A percentile compares a stretch with the other conserved stretches of the same genome.
Conservation (phyloP, 1,140 invertebrate species). For the Drosophila chauvacae region DNA sequence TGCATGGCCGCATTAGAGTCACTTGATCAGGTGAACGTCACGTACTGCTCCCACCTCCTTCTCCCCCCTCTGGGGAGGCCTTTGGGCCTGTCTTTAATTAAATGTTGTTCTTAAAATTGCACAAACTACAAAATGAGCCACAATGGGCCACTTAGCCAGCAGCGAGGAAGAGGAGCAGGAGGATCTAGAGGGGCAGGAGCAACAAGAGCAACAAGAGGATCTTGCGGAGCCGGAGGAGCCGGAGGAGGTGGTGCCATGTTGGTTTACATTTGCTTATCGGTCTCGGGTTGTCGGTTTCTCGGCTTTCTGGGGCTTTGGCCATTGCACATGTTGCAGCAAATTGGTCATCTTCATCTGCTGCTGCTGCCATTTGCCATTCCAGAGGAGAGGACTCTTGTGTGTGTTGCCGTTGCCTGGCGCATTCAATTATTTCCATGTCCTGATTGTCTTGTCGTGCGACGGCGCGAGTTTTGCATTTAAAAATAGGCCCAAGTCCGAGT, state of each 20-base stretch:
- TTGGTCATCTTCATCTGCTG: conserved; percentile 71
- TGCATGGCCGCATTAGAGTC: conserved; percentile 41
- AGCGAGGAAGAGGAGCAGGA: neutral
- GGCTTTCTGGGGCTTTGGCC: conserved; percentile 20
- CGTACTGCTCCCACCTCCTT: conserved; percentile 29
- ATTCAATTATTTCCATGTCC: conserved; percentile 81
- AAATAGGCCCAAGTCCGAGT: conserved; percentile 56
- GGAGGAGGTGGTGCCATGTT: conserved; percentile 12
- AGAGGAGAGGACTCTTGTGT: neutral
- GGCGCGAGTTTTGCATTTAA: conserved; percentile 76
- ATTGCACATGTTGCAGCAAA: conserved; percentile 69
- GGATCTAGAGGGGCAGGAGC: neutral
- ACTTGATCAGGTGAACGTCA: conserved; percentile 61
- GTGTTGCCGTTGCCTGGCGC: conserved; percentile 43
- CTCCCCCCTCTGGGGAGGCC: neutral
- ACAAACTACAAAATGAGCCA: conserved; percentile 76
- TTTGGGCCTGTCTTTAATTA: conserved; percentile 63
- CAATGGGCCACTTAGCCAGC: conserved; percentile 72
- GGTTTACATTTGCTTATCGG: conserved; percentile 71
- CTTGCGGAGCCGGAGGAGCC: neutral
- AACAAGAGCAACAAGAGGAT: neutral
- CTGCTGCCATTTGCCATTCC: conserved; percentile 53
- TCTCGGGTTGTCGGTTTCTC: conserved; percentile 8
- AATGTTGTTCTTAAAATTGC: conserved; percentile 79
- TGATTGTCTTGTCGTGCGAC: conserved; percentile 78